phyloP scores from a whole-genome alignment of 2,797 vertebrate species.

The Oophaga sylvatica region DNA sequence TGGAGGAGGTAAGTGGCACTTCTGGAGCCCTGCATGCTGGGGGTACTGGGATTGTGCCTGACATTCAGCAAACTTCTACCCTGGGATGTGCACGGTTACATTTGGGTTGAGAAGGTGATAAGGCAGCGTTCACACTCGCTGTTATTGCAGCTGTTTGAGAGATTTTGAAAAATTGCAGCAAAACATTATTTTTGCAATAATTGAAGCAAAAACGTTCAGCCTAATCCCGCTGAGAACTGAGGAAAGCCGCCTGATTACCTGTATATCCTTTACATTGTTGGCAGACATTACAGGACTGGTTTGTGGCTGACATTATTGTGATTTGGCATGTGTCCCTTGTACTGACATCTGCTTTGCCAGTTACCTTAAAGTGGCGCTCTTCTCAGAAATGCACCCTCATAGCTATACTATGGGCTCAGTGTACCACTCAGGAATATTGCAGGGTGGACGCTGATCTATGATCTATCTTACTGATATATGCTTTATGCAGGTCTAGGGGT shows the following conservation, averaged over 20 bases:
- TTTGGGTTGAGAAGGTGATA: not conserved
- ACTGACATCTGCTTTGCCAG: too few relatives aligned
- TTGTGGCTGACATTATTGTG: too few relatives aligned
- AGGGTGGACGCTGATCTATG: not conserved
- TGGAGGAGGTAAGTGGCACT: conserved; percentile 68
- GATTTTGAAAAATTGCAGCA: too few relatives aligned
- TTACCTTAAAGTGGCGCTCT: not conserved
- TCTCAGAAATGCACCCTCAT: not conserved
- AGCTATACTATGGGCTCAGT: not conserved
- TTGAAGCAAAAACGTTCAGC: too few relatives aligned
- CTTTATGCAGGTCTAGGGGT: not conserved
- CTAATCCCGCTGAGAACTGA: too few relatives aligned
- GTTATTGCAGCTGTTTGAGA: too few relatives aligned
- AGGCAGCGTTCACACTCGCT: too few relatives aligned
- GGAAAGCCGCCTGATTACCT: too few relatives aligned
- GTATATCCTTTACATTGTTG: too few relatives aligned
- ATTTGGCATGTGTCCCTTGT: too few relatives aligned
- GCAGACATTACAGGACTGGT: too few relatives aligned
- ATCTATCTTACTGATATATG: not conserved
- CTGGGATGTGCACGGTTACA: not conserved
- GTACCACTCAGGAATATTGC: not conserved
- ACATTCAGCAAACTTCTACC: not conserved
- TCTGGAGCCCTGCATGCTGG: not conserved
- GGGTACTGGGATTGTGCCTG: not conserved
- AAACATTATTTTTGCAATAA: too few relatives aligned